Conservation (phyloP, 2,797 vertebrate genomes). For the Picus viridis region DNA sequence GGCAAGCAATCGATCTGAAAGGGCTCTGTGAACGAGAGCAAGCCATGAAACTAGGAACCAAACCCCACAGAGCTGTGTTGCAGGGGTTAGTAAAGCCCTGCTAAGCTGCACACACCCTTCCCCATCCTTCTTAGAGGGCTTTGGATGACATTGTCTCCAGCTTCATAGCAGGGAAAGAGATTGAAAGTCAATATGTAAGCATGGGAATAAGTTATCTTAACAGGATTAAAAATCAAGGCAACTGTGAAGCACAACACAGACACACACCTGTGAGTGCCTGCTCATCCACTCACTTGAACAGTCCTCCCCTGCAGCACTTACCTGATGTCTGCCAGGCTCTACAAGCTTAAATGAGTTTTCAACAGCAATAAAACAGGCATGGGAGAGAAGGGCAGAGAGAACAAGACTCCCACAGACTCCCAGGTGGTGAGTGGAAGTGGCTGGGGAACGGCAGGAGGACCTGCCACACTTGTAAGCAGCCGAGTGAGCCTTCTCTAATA, state of each 20-base stretch:
- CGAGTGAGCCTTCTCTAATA: not conserved
- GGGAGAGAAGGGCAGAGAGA: not conserved
- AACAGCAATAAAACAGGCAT: accelerated
- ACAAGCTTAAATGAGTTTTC: not conserved
- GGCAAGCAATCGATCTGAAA: not conserved
- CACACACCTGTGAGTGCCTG: not conserved
- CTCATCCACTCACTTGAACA: not conserved
- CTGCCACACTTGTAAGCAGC: not conserved
- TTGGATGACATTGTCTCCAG: not conserved
- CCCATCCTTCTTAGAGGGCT: not conserved
- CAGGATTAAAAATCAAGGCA: not conserved
- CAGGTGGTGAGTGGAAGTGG: not conserved
- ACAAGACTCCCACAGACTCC: not conserved
- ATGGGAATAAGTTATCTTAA: not conserved
- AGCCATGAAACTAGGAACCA: not conserved
- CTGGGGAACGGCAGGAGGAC: not conserved
- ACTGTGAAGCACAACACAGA: not conserved
- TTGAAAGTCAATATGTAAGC: not conserved
- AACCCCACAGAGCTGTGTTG: too few relatives aligned
- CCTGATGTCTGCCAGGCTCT: accelerated
- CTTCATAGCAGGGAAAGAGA: not conserved
- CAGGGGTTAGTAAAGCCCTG: accelerated
- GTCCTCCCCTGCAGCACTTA: not conserved
- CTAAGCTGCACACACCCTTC: accelerated
- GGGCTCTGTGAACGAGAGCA: not conserved